phyloP scores from a whole-genome alignment of 2,888 invertebrate species.

The Leptinotarsa rubiginosa region DNA sequence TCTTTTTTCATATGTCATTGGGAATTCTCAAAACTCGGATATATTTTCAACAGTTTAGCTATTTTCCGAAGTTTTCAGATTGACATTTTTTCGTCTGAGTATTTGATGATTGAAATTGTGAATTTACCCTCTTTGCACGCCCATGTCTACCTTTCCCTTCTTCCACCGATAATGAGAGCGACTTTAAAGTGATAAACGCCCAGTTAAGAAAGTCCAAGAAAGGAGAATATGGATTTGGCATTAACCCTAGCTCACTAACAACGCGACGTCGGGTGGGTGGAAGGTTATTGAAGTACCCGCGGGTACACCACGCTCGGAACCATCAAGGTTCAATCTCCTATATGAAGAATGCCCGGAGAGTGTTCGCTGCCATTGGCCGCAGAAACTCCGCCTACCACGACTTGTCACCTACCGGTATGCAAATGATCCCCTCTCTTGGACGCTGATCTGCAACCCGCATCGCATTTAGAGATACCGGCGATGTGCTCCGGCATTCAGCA shows the following conservation, averaged over 20 bases:
- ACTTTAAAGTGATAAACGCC: constrained; percentile 53
- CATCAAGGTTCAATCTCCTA: constrained; percentile 64
- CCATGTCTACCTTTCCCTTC: constrained; percentile 38
- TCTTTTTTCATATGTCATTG: too few species aligned
- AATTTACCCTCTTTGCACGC: constrained; percentile 20
- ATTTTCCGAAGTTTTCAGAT: too few species aligned
- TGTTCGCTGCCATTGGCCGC: constrained; percentile 61
- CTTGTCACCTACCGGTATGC: constrained; percentile 69
- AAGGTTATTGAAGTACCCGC: constrained; percentile 51
- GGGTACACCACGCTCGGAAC: constrained; percentile 61
- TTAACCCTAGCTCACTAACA: constrained; percentile 50
- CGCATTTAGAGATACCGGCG: constrained; percentile 37
- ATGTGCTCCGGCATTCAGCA: constrained; percentile 47
- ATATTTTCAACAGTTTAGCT: too few species aligned
- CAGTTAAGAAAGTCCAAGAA: constrained; percentile 49
- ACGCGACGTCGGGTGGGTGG: constrained; percentile 54
- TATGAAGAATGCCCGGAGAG: constrained; percentile 60
- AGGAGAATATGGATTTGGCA: constrained; percentile 55
- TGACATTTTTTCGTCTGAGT: too few species aligned
- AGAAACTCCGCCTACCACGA: constrained; percentile 63
- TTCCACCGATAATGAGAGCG: constrained; percentile 48
- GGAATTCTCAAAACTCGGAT: too few species aligned
- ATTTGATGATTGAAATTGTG: too few species aligned
- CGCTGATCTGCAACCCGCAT: constrained; percentile 51
- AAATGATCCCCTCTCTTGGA: constrained; percentile 60